Percentiles rank a stretch among this genome's conserved stretches.
phyloP scores from a whole-genome alignment of 2,113 vertebrate species.

The Datnioides undecimradiatus region DNA sequence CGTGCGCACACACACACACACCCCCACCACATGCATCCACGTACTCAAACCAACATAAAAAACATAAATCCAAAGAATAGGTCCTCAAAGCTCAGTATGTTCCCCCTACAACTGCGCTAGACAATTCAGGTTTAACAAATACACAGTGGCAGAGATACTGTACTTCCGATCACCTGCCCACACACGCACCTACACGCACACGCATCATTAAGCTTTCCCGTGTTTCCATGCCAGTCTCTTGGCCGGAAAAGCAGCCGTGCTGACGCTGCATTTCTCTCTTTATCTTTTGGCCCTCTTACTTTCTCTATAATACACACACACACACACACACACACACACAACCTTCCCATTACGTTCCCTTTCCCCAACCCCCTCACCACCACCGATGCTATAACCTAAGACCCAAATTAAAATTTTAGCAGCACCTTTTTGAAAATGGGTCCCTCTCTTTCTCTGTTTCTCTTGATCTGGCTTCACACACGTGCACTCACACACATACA shows the following conservation, averaged over 20 bases:
- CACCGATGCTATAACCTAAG: slow-evolving; percentile 12
- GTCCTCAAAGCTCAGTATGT: slow-evolving; percentile 35
- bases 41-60: not conserved
- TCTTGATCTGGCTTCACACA: not conserved
- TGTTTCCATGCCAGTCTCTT: slow-evolving; percentile 4
- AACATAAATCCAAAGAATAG: slow-evolving; percentile 22
- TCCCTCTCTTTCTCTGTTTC: not conserved
- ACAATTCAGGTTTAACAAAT: slow-evolving; percentile 5
- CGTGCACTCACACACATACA: not conserved
- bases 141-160: not conserved
- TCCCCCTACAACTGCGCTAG: not conserved
- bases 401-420: slow-evolving; percentile 39
- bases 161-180: not conserved
- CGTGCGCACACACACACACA: too few species aligned
- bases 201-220: slow-evolving; percentile 7
- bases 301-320: not conserved
- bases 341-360: not conserved
- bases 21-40: not conserved
- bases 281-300: not conserved
- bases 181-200: not conserved
- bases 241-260: slow-evolving; percentile 34
- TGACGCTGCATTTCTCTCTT: slow-evolving; percentile 54
- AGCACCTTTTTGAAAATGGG: slow-evolving; percentile 12
- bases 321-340: not conserved
- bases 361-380: not conserved